Conservation (phyloP, 2,888 invertebrate genomes). For the Apamea sordens region DNA sequence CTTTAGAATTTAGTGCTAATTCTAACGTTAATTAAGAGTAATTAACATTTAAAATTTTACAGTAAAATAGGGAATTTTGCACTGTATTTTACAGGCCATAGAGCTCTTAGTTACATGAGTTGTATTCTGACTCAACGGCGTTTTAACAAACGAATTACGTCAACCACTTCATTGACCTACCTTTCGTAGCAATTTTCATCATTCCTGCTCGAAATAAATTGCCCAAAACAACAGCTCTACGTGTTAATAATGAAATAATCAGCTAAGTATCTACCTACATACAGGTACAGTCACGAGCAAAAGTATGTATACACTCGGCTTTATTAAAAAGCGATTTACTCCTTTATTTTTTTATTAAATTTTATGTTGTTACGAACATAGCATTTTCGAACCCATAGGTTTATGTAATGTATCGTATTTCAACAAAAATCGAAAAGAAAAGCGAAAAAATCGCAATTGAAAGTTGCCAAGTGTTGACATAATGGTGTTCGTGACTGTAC, state of each 20-base stretch:
- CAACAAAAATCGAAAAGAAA: no score
- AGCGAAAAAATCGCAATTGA: no score
- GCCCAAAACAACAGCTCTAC: neutral
- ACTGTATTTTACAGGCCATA: conserved; percentile 13
- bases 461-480: no score
- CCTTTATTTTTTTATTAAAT: no score
- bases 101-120: neutral
- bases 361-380: no score
- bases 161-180: conserved; percentile 49
- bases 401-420: no score
- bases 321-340: no score
- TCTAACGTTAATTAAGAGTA: conserved; percentile 26
- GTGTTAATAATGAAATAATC: neutral
- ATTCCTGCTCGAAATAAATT: conserved; percentile 8
- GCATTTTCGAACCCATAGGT: no score
- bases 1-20: conserved; percentile 26
- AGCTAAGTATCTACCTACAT: neutral
- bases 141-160: conserved; percentile 36
- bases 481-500: no score
- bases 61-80: neutral
- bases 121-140: conserved; percentile 17
- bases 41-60: conserved; percentile 9
- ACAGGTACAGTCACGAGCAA: no score
- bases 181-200: conserved; percentile 36
- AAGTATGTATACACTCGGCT: no score